Evolutionary conservation across 2,888 invertebrate species (phyloP), one percentile per base, ranked within the genome.

Genomic region (Drosophila paramelanica): DNA sequence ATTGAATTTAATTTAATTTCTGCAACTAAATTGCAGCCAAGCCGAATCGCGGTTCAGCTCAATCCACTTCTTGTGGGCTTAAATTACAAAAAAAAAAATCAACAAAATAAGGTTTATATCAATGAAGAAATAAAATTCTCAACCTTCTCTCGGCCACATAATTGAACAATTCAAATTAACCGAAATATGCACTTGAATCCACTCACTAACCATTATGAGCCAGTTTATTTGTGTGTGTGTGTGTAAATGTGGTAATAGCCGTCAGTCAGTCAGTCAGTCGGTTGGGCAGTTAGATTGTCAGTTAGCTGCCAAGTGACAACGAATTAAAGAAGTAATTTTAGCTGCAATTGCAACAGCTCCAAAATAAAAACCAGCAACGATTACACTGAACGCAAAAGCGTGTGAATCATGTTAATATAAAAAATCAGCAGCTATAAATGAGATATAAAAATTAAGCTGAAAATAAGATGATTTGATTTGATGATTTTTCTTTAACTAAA

Each of bases 1-100:
- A 88, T 85, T 85, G 89, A 85, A 85, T 85, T 85, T 74, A 82
- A 50, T 68, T 85, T 89, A 79, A 89, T 85, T 88, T 66, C 61
- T 67, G 70, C 60, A 79, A 79, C 70, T 79, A 79, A 76, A 75
- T 76, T 83, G 68, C 64, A 52, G 67, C 83, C 81, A 85, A 88
- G 83, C 67, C 73, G 33, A 66, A 73, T 33, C 60, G 56, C 60
- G 46, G 51, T 50, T 67, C 59, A 74, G 61, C 58, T 69, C 42
- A 46, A 67, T 7, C 38, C 69, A 70, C 42, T 74, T 68, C 79
- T 74, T 75, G 56, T 27, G 47, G 58, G 41, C 14, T 64, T 49
- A 55, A 73, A 60, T 57, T 49, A 20, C 38, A 52, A 17, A 45
- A n/a, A 42, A 38, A 27, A 10, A 33, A 45, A 36, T 33, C 25